phyloP scores from a whole-genome alignment of 2,797 vertebrate genomes.

The Lepilemur septentrionalis region DNA sequence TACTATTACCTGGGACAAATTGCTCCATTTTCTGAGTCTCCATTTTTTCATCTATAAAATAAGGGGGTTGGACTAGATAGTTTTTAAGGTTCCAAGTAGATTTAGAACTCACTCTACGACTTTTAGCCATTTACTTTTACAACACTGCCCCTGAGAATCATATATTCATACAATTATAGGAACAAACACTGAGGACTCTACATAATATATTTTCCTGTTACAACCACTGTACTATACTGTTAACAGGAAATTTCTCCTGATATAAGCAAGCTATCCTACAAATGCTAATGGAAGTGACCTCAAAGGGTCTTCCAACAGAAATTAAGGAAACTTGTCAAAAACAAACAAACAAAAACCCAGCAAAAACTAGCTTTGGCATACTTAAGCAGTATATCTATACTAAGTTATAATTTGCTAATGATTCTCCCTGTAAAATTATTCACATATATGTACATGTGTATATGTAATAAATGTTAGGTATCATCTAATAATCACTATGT shows the following conservation, averaged over 20 bases:
- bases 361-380: neutral
- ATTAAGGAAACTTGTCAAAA: constrained; percentile 28
- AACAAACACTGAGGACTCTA: constrained; percentile 2
- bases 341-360: neutral
- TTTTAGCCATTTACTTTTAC: constrained; percentile 36
- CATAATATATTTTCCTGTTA: constrained; percentile 51
- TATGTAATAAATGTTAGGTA: neutral
- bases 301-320: constrained; percentile 24
- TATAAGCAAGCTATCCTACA: constrained; percentile 5
- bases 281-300: constrained; percentile 24
- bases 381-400: neutral
- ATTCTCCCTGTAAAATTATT: neutral
- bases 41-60: constrained; percentile 36
- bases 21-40: neutral
- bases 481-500: neutral
- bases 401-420: neutral
- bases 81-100: constrained; percentile 30
- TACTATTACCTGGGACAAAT: constrained; percentile 3
- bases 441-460: neutral
- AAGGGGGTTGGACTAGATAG: neutral
- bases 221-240: neutral
- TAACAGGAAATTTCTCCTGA: constrained; percentile 28
- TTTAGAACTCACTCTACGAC: neutral
- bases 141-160: constrained; percentile 2
- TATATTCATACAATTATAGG: constrained; percentile 25